phyloP scores from a whole-genome alignment of 1,140 invertebrate species.

The Conus betulinus region DNA sequence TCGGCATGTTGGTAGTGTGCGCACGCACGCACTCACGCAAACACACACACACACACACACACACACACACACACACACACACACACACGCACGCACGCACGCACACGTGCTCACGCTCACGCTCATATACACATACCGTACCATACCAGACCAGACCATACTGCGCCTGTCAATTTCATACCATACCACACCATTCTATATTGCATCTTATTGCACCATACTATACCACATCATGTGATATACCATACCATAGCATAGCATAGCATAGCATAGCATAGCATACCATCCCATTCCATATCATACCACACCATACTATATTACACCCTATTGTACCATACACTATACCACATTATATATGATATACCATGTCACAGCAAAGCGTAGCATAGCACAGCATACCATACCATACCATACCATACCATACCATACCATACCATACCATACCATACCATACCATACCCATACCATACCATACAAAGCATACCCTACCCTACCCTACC shows the following conservation, averaged over 20 bases:
- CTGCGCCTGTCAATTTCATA: constrained; percentile 9
- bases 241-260: constrained; percentile 5
- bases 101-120: no score
- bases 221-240: background rate
- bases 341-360: constrained; percentile 48
- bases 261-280: constrained; percentile 50
- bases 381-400: constrained; percentile 29
- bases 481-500: constrained; percentile 51
- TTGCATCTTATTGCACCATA: background rate
- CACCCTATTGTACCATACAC: constrained; percentile 44
- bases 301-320: constrained; percentile 41
- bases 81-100: no score
- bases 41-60: no score
- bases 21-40: no score
- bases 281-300: constrained; percentile 46
- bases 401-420: constrained; percentile 45
- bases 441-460: constrained; percentile 54
- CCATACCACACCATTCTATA: background rate
- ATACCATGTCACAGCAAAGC: constrained; percentile 23
- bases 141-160: constrained; percentile 38
- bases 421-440: constrained; percentile 43
- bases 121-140: background rate
- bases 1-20: no score
- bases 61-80: no score
- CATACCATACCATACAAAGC: constrained; percentile 55